A percentile compares a stretch with the other conserved stretches of the same genome.
phyloP scores from a whole-genome alignment of 2,113 vertebrate genomes.

The Okapia johnstoni region DNA sequence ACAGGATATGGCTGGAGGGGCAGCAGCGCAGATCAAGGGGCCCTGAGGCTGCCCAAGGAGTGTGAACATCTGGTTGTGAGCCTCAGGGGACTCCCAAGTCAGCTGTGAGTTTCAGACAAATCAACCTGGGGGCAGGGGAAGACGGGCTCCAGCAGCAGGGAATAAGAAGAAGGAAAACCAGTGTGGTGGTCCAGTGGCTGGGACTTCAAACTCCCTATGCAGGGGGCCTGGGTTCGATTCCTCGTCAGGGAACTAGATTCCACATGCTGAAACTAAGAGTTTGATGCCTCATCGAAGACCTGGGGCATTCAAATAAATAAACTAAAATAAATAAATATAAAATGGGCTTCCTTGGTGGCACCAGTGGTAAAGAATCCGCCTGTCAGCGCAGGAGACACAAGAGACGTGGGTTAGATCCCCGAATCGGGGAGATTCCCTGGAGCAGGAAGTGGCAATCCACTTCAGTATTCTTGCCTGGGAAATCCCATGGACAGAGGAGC shows the following conservation, averaged over 20 bases:
- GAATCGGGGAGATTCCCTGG: not conserved
- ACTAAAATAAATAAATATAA: not conserved
- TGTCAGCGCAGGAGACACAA: not conserved
- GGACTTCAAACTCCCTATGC: not conserved
- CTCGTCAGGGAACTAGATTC: not conserved
- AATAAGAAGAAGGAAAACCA: not conserved
- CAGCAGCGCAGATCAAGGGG: not conserved
- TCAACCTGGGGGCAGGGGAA: not conserved
- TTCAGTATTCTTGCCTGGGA: not conserved
- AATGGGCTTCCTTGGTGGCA: not conserved
- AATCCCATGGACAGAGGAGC: not conserved
- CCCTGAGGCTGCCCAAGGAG: not conserved
- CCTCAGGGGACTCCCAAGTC: rapidly evolving
- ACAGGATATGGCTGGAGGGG: not conserved
- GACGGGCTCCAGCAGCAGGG: not conserved
- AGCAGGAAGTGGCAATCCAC: not conserved
- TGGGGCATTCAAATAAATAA: not conserved
- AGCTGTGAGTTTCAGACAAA: not conserved
- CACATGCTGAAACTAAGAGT: not conserved
- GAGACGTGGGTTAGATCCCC: not conserved
- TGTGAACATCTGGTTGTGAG: rapidly evolving
- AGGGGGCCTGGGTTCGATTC: not conserved
- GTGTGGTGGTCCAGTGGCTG: not conserved
- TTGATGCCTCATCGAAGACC: not conserved
- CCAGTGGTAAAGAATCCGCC: not conserved